A percentile compares a stretch with the other conserved stretches of the same genome.
These are phyloP conservation scores for Sebastes hopkinsi DNA, from an alignment of 2,797 vertebrate species.

Conservation along the genomic window DNA sequence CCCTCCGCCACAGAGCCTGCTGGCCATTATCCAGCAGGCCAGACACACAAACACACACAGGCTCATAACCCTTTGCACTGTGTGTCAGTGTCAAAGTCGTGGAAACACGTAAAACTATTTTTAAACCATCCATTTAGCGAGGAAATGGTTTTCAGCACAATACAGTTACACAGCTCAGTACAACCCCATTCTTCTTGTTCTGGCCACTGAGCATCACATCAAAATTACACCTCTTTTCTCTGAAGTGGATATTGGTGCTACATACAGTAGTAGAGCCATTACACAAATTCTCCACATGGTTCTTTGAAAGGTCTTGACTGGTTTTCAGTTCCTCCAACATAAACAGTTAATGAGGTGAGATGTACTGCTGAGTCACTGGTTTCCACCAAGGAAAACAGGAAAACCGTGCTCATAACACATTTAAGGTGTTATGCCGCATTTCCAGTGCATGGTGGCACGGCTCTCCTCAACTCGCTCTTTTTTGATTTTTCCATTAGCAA, in stretches of 20 bases:
- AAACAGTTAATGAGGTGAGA: slow-evolving; percentile 23
- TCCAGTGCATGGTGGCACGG: neutral
- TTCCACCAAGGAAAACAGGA: neutral
- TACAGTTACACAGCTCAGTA: neutral
- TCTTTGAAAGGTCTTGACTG: neutral
- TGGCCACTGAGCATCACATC: neutral
- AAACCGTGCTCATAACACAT: neutral
- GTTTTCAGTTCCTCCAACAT: neutral
- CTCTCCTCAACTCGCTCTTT: neutral
- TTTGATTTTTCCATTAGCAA: neutral
- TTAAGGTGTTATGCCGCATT: neutral
- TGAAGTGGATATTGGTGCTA: neutral
- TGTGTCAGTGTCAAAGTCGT: slow-evolving; percentile 31
- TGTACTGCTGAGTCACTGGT: slow-evolving; percentile 18
- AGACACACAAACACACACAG: slow-evolving; percentile 3
- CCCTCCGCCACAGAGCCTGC: slow-evolving; percentile 15
- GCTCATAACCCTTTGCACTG: slow-evolving; percentile 1
- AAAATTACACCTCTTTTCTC: neutral
- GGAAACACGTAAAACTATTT: slow-evolving; percentile 23
- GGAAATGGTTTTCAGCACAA: neutral
- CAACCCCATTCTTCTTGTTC: neutral
- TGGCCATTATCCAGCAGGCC: slow-evolving; percentile 31
- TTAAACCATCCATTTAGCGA: slow-evolving; percentile 8
- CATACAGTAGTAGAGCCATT: neutral
- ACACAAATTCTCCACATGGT: neutral